These are phyloP conservation scores for Dicerorhinus sumatrensis DNA, from an alignment of 2,113 vertebrate species.

Conservation along the genomic window DNA sequence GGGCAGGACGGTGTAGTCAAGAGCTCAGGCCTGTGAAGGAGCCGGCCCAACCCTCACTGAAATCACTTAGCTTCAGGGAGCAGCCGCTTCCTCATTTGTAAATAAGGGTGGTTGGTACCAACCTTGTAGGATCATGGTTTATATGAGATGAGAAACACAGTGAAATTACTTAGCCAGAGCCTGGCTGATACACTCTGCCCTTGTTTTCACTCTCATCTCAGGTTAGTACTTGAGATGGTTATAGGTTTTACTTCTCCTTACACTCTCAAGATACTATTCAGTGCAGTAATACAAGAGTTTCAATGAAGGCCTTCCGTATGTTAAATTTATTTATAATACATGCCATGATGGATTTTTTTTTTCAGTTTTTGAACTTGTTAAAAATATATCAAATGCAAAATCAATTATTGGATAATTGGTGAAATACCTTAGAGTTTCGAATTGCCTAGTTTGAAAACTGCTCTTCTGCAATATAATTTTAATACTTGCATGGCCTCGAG, in stretches of 20 bases:
- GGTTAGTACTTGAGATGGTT: neutral
- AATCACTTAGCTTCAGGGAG: too few species aligned
- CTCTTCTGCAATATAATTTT: neutral
- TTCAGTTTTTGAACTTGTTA: neutral
- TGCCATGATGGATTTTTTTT: neutral
- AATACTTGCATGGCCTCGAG: neutral
- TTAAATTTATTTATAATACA: neutral
- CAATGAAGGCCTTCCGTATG: neutral
- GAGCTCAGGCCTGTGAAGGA: too few species aligned
- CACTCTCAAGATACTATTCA: neutral
- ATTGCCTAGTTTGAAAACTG: neutral
- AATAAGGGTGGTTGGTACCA: fast-evolving
- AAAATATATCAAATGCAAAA: neutral
- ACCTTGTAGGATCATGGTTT: neutral
- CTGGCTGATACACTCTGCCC: fast-evolving
- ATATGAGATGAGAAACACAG: fast-evolving
- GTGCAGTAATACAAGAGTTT: neutral
- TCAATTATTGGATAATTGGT: neutral
- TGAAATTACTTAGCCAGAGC: neutral
- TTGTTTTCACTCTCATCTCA: neutral
- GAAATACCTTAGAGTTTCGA: neutral
- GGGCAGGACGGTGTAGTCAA: fast-evolving
- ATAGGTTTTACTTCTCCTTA: neutral
- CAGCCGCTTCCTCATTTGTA: too few species aligned
- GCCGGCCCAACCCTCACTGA: neutral